Evolutionary conservation across 2,888 invertebrate genomes (phyloP), one percentile per base, ranked within the genome.

Genomic region (Eristalinus aeneus): DNA sequence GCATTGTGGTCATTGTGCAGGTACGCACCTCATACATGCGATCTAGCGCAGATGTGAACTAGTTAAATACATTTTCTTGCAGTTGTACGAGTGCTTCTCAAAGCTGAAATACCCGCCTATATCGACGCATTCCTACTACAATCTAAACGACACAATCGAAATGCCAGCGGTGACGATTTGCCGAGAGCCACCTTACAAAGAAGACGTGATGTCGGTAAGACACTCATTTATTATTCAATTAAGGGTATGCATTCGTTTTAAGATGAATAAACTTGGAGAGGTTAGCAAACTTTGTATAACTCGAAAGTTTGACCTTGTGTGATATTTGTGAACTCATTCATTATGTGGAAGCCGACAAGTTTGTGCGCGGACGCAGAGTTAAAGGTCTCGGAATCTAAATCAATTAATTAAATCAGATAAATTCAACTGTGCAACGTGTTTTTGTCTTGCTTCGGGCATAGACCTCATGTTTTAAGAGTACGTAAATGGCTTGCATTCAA

Each of bases 101-200:
- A 96, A 96, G 90, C 89, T 96, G 72, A 90, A 94, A 8, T 90
- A 94, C 86, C 95, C 95, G 0, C 96, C 96, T 0, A 94, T 95
- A 34, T 94, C 95, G 0, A 96, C 96, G 1, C 94, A 95, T 91
- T 95, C 95, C 0, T 94, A 94, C 89, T 95, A 95, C 84, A 94
- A 94, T 88, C 93, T 95, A 75, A 96, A 96, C 90, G 94, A 95
- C 34, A 94, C 95, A 0, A 93, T 96, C 71, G 91, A 93, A 87
- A 96, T 95, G 91, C 96, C 96, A 0, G 95, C 95, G 61, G 90
- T 96, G 0, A 96, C 96, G 0, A 93, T 96, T 87, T 96, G 96
- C 88, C 93, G 95, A 23, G 94, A 95, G 75, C 96, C 96, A 0
- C 93, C 95, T 0, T 96, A 95, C 89, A 95, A 95, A 89, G 93